Conservation (phyloP, 2,113 vertebrate species). For the Ophthalmolycus amberensis region DNA sequence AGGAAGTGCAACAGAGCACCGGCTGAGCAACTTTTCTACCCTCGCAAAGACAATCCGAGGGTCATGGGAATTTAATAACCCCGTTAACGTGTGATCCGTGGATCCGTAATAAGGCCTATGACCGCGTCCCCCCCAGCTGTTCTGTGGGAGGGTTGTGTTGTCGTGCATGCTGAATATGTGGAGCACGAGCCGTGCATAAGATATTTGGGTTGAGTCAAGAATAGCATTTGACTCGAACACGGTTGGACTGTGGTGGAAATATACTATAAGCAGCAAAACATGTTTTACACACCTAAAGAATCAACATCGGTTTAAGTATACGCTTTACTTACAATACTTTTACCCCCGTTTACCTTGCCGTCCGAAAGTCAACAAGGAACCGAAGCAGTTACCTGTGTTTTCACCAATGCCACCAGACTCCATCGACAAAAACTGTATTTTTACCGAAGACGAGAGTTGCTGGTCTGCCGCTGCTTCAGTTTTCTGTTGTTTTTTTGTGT, state of each 20-base stretch:
- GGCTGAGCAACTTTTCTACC: no score
- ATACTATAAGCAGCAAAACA: no score
- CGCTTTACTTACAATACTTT: no score
- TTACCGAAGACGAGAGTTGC: neutral
- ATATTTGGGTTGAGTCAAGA: conserved; percentile 10
- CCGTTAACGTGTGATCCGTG: neutral
- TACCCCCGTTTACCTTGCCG: neutral
- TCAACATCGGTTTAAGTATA: no score
- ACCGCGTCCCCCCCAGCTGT: neutral
- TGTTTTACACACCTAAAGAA: no score
- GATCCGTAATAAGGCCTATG: neutral
- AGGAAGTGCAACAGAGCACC: no score
- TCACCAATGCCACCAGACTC: neutral
- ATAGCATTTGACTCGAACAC: conserved; percentile 8
- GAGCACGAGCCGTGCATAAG: neutral
- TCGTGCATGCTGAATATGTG: neutral
- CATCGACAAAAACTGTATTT: neutral
- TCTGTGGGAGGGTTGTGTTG: neutral
- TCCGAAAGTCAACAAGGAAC: neutral
- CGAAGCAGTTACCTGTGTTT: neutral
- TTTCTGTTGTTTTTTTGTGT: neutral
- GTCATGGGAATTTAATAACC: neutral
- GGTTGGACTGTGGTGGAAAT: no score
- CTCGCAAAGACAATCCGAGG: neutral
- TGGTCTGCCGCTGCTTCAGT: neutral